Evolutionary conservation across 2,797 vertebrate species (phyloP).

Genomic region (Eurystomus glaucurus): DNA sequence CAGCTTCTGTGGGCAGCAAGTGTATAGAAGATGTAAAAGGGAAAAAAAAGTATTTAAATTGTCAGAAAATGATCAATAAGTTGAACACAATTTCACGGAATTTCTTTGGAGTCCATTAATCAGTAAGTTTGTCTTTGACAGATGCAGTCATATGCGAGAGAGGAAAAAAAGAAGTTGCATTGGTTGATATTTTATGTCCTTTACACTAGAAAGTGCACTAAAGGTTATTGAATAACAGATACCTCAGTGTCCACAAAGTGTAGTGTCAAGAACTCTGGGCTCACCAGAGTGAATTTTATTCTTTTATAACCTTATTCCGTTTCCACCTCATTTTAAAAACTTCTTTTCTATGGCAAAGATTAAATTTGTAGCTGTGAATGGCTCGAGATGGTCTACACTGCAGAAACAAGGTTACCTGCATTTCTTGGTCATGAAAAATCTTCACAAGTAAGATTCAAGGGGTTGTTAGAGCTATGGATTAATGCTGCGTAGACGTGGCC

Average conservation of each 20-base stretch:
- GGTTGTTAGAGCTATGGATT: no score
- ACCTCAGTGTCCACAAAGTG: not conserved
- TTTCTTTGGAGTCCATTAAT: constrained; percentile 66
- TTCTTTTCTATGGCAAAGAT: not conserved
- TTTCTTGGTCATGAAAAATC: not conserved
- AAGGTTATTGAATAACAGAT: constrained; percentile 55
- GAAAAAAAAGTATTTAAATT: constrained; percentile 15
- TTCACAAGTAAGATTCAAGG: not conserved
- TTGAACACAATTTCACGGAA: not conserved
- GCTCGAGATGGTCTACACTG: not conserved
- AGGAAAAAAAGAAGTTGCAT: not conserved
- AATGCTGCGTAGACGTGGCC: no score
- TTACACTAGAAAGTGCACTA: constrained; percentile 44
- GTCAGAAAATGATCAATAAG: constrained; percentile 47
- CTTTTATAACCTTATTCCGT: not conserved
- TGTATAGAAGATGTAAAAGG: not conserved
- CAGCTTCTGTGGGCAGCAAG: not conserved
- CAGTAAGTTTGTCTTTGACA: constrained; percentile 52
- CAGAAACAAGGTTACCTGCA: accelerated
- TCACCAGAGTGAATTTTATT: not conserved
- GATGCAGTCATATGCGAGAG: constrained; percentile 39
- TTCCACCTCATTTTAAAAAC: not conserved
- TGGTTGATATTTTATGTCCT: constrained; percentile 72
- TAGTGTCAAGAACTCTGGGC: not conserved
- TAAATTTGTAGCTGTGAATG: not conserved